Evolutionary conservation across 2,888 invertebrate species (phyloP).

Genomic region (Meghimatium bilineatum): DNA sequence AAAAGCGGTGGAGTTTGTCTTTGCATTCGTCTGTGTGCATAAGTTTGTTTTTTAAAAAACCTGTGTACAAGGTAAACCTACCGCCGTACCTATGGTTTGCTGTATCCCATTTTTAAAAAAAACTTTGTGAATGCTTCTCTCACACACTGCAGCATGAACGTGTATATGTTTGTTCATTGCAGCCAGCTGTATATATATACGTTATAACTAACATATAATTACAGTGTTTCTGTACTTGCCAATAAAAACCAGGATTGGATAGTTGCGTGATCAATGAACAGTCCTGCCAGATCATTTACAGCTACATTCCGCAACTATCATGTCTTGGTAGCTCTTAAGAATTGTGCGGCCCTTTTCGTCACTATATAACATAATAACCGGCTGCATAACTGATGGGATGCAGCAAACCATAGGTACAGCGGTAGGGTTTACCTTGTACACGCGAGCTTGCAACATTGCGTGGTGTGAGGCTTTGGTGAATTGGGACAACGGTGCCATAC

Average conservation of each 20-base stretch:
- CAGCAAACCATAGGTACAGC: constrained; percentile 97
- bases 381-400: constrained; percentile 94
- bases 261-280: neutral
- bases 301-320: constrained; percentile 98
- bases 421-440: constrained; percentile 93
- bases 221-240: neutral
- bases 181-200: neutral
- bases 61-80: too few relatives aligned
- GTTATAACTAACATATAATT: neutral
- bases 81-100: too few relatives aligned
- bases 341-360: constrained; percentile 96
- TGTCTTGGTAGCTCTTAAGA: constrained; percentile 98
- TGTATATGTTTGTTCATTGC: too few relatives aligned
- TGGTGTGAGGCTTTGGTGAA: constrained; percentile 98
- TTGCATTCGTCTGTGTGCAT: too few relatives aligned
- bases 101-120: too few relatives aligned
- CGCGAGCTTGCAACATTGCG: constrained; percentile 97
- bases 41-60: too few relatives aligned
- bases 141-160: too few relatives aligned
- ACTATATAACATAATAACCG: constrained; percentile 96
- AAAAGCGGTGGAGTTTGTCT: too few relatives aligned
- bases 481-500: constrained; percentile 94
- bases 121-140: too few relatives aligned
- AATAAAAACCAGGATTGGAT: too few relatives aligned
- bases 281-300: constrained; percentile 84